Evolutionary conservation across 1,140 invertebrate species (phyloP).

Genomic region (Subanguina moxae): DNA sequence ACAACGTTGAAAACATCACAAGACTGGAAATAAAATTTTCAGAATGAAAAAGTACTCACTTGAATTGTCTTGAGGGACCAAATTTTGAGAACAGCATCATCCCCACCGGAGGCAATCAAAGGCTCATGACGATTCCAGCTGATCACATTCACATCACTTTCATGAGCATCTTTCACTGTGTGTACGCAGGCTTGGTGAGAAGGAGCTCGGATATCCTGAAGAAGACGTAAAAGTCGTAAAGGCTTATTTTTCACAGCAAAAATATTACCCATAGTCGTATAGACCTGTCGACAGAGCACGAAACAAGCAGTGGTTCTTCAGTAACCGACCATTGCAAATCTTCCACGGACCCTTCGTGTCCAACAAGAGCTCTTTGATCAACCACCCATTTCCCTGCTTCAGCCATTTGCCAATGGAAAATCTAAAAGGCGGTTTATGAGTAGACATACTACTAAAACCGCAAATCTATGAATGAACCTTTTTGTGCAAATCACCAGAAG

Average conservation of each 20-base stretch:
- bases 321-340: slow-evolving; percentile 93
- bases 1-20: no score
- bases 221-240: slow-evolving; percentile 5
- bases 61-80: slow-evolving; percentile 91
- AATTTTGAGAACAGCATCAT: slow-evolving; percentile 86
- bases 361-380: slow-evolving; percentile 78
- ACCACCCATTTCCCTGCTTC: slow-evolving; percentile 77
- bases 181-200: slow-evolving; percentile 86
- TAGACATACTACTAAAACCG: no score
- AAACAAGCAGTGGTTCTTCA: slow-evolving; percentile 72
- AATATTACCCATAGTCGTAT: slow-evolving; percentile 45
- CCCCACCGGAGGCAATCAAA: slow-evolving; percentile 85
- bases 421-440: slow-evolving; percentile 68
- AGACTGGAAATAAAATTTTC: neutral
- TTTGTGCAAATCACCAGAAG: slow-evolving; percentile 48
- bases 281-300: slow-evolving; percentile 45
- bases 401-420: slow-evolving; percentile 82
- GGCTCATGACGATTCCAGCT: slow-evolving; percentile 89
- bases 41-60: slow-evolving; percentile 54
- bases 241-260: neutral
- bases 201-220: slow-evolving; percentile 66
- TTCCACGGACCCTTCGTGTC: slow-evolving; percentile 88
- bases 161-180: slow-evolving; percentile 78
- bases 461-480: no score
- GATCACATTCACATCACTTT: slow-evolving; percentile 91